phyloP scores from a whole-genome alignment of 2,797 vertebrate species.

The Rhynchonycteris naso region DNA sequence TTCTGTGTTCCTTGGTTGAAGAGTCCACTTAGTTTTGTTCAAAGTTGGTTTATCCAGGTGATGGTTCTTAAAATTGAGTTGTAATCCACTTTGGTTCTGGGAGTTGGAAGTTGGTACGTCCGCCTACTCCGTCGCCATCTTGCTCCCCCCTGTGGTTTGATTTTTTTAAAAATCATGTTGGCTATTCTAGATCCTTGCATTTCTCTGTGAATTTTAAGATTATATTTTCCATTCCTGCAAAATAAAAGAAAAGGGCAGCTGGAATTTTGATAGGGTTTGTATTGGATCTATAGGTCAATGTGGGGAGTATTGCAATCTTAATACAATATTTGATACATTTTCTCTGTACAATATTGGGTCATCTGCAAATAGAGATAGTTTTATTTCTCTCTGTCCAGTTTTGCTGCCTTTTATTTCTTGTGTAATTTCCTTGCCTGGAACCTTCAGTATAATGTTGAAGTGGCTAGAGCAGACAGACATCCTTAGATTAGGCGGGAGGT shows the following conservation, averaged over 20 bases:
- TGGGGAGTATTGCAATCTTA: neutral
- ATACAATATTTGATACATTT: neutral
- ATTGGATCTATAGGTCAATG: neutral
- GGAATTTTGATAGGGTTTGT: neutral
- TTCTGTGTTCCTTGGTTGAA: no score
- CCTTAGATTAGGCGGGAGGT: neutral
- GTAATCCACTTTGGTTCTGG: no score
- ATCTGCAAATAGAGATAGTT: neutral
- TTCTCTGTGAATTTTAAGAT: neutral
- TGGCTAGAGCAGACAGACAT: neutral
- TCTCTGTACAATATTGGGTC: neutral
- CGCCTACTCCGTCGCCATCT: no score
- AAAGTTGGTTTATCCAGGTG: no score
- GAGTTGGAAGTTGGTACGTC: no score
- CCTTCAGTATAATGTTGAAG: neutral
- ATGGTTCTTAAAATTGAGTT: no score
- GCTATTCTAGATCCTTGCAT: neutral
- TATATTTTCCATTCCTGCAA: neutral
- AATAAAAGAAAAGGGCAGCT: neutral
- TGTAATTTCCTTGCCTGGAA: neutral
- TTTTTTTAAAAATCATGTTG: neutral
- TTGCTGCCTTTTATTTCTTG: neutral
- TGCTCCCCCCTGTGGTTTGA: no score
- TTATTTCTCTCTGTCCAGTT: neutral
- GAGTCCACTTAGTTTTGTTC: no score